These are phyloP conservation scores for Pelusios castaneus DNA, from an alignment of 2,113 vertebrate species.

Conservation along the genomic window DNA sequence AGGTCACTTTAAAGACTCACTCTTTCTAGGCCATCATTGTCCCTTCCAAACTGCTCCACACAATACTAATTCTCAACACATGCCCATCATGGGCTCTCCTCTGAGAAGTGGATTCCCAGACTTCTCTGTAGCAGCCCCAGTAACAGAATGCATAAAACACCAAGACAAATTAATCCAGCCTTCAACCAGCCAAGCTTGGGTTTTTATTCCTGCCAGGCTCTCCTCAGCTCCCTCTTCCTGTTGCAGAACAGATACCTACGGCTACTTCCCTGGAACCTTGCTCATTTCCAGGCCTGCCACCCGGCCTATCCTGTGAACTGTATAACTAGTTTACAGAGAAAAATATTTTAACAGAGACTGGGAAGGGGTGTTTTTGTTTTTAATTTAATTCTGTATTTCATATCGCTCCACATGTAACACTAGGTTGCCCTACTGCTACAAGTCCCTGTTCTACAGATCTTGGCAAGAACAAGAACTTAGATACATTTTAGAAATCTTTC, in stretches of 20 bases:
- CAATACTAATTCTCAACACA: not conserved
- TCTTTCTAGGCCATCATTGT: not conserved
- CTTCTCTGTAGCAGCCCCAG: not conserved
- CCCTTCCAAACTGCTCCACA: not conserved
- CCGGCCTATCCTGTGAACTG: not conserved
- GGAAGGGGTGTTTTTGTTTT: not conserved
- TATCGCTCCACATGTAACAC: not conserved
- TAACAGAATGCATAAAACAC: not conserved
- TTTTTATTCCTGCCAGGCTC: not conserved
- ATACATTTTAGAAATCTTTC: not conserved
- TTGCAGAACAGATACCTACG: not conserved
- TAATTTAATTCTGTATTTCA: not conserved
- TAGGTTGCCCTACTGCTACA: not conserved
- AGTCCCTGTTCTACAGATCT: not conserved
- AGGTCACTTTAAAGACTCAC: not conserved
- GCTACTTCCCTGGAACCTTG: not conserved
- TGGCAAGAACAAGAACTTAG: conserved; percentile 18
- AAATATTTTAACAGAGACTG: not conserved
- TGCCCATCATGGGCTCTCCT: not conserved
- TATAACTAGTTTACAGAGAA: not conserved
- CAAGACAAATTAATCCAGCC: not conserved
- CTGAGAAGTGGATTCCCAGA: no score
- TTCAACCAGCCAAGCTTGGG: not conserved
- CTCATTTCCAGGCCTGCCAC: not conserved
- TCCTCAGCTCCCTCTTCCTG: not conserved